phyloP scores from a whole-genome alignment of 2,888 invertebrate genomes.

The Liposcelis brunnea region DNA sequence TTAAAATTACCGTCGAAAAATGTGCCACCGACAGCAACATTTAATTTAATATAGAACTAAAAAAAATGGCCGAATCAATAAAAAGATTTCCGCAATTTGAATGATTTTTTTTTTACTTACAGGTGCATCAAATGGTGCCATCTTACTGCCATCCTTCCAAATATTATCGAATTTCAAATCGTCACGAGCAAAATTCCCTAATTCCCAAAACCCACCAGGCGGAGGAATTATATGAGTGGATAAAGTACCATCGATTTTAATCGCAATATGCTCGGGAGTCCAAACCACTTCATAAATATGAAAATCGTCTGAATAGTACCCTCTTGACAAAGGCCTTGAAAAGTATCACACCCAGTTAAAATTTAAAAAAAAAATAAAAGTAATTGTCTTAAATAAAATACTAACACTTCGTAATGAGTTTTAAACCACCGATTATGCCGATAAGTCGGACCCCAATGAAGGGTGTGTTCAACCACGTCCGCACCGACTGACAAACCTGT shows the following conservation, averaged over 20 bases:
- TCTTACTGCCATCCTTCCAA: slow-evolving; percentile 35
- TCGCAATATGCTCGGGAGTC: slow-evolving; percentile 28
- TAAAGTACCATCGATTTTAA: slow-evolving; percentile 31
- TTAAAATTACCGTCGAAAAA: slow-evolving; percentile 20
- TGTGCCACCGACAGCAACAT: slow-evolving; percentile 26
- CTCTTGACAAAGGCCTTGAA: slow-evolving; percentile 19
- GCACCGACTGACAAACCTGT: slow-evolving; percentile 32
- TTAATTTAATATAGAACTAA: slow-evolving; percentile 25
- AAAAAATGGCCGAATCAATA: neutral
- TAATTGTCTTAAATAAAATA: slow-evolving; percentile 8
- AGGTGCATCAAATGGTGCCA: slow-evolving; percentile 52
- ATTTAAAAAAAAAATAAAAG: too few species aligned
- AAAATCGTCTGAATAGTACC: slow-evolving; percentile 37
- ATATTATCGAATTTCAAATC: slow-evolving; percentile 31
- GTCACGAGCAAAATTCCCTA: slow-evolving; percentile 34
- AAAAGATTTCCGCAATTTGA: too few species aligned
- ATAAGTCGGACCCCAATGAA: slow-evolving; percentile 48
- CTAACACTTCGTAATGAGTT: slow-evolving; percentile 30
- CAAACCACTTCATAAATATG: slow-evolving; percentile 49
- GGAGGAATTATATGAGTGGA: slow-evolving; percentile 34
- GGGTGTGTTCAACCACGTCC: slow-evolving; percentile 38
- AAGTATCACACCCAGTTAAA: too few species aligned
- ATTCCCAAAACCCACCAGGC: slow-evolving; percentile 45
- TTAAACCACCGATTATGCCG: slow-evolving; percentile 33
- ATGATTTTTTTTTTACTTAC: neutral